Evolutionary conservation across 2,888 invertebrate genomes (phyloP), one percentile per base, ranked within the genome.

Genomic region (Mesochorus sp.): DNA sequence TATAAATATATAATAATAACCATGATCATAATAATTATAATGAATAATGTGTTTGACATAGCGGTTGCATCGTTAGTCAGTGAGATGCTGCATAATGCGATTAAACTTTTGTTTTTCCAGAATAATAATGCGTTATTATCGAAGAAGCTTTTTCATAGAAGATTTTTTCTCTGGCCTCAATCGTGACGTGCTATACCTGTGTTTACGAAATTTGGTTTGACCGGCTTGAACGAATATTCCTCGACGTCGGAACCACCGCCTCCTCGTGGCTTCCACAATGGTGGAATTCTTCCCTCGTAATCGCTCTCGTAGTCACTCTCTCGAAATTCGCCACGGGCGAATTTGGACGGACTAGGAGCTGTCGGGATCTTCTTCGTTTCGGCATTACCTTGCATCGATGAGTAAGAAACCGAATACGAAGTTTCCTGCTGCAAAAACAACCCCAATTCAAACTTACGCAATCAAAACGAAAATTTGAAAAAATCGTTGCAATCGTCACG

Each of bases 241-340:
- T 93, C 94, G 1, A 91, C 90, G 79, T 93, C 93, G 10, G 92
- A 91, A 75, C 92, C 93, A 57, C 80, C 76, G 73, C 92, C 93
- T 64, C 80, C 78, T 88, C 85, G 90, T 24, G 94, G 92, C 42
- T 93, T 92, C 93, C 95, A 95, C 6, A 93, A 91, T 1, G 94
- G 92, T 70, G 93, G 93, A 85, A 94, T 94, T 81, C 93, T 92
- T 70, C 93, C 93, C 76, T 95, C 95, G 80, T 94, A 93, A 86
- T 95, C 95, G 85, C 95, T 95, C 90, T 95, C 95, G 86, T 95
- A 95, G 87, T 95, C 95, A 85, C 94, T 95, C 88, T 94, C 94
- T 62, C 92, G 92, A 88, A 94, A 94, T 90, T 94, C 94, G 81
- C 94, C 92, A 88, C 93, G 94, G 17, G 93, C 90, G 88, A 95